Percentiles rank a stretch among this genome's conserved stretches.
These are phyloP conservation scores for Hydractinia echinata DNA, from an alignment of 30 jellyfish, hydroid and myxozoan genomes.

Conservation along the genomic window DNA sequence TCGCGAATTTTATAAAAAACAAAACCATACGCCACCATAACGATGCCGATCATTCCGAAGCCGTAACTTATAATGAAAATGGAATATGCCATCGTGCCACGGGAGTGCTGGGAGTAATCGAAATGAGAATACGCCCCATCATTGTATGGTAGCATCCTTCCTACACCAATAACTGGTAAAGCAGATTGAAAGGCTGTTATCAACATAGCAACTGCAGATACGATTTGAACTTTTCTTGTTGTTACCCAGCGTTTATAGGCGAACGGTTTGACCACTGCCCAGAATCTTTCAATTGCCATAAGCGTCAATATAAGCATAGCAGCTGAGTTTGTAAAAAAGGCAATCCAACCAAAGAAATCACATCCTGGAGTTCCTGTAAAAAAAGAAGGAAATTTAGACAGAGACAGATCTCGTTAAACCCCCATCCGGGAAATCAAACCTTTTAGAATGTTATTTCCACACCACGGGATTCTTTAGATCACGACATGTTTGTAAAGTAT, in stretches of 20 bases:
- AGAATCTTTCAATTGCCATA: constrained; percentile 77
- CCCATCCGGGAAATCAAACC: no score
- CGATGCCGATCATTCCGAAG: constrained; percentile 49
- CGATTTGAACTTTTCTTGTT: constrained; percentile 44
- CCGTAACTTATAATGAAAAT: constrained; percentile 61
- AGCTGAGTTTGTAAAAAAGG: constrained; percentile 72
- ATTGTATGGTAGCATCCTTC: constrained; percentile 64
- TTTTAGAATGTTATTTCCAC: no score
- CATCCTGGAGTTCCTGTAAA: constrained; percentile 40
- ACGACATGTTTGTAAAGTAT: no score
- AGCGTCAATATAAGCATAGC: constrained; percentile 81
- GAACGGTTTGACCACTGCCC: constrained; percentile 76
- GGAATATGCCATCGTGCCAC: constrained; percentile 44
- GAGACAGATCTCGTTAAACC: no score
- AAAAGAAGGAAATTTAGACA: not conserved
- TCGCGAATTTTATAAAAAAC: constrained; percentile 78
- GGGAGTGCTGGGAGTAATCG: constrained; percentile 39
- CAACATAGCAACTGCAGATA: constrained; percentile 39
- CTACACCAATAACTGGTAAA: constrained; percentile 63
- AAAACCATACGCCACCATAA: constrained; percentile 53
- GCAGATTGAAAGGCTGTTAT: constrained; percentile 57
- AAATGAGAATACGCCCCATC: constrained; percentile 86
- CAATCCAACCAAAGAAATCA: constrained; percentile 84
- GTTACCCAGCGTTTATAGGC: constrained; percentile 62
- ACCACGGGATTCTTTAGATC: no score